These are phyloP conservation scores for Pangasius sanitwongsei DNA, from an alignment of 2,797 vertebrate species.

Conservation along the genomic window DNA sequence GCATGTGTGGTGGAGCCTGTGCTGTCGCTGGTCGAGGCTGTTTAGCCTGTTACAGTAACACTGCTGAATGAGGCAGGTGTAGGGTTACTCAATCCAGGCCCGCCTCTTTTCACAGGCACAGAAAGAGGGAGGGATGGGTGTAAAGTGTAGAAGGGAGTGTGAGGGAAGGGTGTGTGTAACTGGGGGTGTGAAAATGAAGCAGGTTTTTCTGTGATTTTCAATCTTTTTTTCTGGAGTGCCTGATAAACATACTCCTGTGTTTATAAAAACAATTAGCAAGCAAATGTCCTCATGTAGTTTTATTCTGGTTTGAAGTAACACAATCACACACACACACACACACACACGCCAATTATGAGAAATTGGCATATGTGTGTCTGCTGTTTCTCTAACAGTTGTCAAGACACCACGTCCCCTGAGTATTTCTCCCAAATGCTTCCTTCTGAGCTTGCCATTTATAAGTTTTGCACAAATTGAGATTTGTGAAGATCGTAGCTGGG, in stretches of 20 bases:
- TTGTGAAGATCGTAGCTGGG: background rate
- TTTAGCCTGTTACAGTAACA: slow-evolving; percentile 83
- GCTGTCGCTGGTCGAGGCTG: slow-evolving; percentile 83
- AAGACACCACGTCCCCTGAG: slow-evolving; percentile 20
- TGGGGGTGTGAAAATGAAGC: slow-evolving; percentile 10
- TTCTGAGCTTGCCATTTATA: background rate
- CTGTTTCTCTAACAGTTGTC: slow-evolving; percentile 22
- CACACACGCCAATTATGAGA: background rate
- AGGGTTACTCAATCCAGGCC: slow-evolving; percentile 84
- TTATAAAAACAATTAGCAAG: background rate
- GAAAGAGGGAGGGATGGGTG: slow-evolving; percentile 41
- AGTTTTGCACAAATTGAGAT: background rate
- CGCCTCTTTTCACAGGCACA: slow-evolving; percentile 70
- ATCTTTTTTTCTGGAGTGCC: background rate
- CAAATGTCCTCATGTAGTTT: background rate
- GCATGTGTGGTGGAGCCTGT: slow-evolving; percentile 53
- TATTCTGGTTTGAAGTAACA: background rate
- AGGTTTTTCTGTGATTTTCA: slow-evolving; percentile 6
- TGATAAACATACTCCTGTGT: background rate
- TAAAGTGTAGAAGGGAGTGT: slow-evolving; percentile 5
- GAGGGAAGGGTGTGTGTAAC: background rate
- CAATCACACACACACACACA: background rate
- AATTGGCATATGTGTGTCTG: slow-evolving; percentile 4
- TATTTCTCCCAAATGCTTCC: slow-evolving; percentile 1
- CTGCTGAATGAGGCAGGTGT: slow-evolving; percentile 84